These are phyloP conservation scores for Australoheros facetus DNA, from an alignment of 2,797 vertebrate genomes.

Conservation along the genomic window DNA sequence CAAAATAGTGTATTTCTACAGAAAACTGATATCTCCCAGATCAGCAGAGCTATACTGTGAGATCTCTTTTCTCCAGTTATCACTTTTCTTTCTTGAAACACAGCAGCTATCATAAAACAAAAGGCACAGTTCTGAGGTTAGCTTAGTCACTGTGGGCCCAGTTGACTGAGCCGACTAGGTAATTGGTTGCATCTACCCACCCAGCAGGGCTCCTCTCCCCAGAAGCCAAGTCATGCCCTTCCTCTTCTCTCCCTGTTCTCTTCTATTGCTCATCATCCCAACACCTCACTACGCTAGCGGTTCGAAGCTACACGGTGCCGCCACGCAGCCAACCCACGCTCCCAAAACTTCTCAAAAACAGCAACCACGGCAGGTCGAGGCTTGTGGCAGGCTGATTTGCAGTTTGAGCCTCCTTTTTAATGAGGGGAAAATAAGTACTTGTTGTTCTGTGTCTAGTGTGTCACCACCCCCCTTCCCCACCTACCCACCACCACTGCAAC, in stretches of 20 bases:
- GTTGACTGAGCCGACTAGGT: slow-evolving; percentile 72
- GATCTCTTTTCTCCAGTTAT: slow-evolving; percentile 36
- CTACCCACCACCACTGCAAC: slow-evolving; percentile 52
- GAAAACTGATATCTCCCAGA: slow-evolving; percentile 13
- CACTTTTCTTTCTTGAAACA: slow-evolving; percentile 38
- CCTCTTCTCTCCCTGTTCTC: slow-evolving; percentile 49
- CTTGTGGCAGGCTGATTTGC: slow-evolving; percentile 76
- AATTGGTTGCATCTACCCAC: slow-evolving; percentile 65
- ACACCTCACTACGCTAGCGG: slow-evolving; percentile 53
- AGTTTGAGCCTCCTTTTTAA: slow-evolving; percentile 73
- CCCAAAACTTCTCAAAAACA: slow-evolving; percentile 70
- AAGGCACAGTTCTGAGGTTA: slow-evolving; percentile 49
- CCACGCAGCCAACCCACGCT: slow-evolving; percentile 66
- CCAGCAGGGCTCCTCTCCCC: slow-evolving; percentile 58
- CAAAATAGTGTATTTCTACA: not conserved
- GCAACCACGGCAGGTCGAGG: slow-evolving; percentile 69
- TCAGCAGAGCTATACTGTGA: slow-evolving; percentile 4
- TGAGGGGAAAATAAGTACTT: slow-evolving; percentile 78
- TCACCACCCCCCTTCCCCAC: slow-evolving; percentile 64
- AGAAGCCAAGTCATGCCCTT: slow-evolving; percentile 67
- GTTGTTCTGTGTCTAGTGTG: slow-evolving; percentile 70
- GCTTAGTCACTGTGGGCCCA: slow-evolving; percentile 66
- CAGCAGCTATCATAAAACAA: slow-evolving; percentile 44
- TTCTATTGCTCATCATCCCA: slow-evolving; percentile 69
- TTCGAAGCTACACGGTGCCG: slow-evolving; percentile 51